Conservation (phyloP, 2,888 invertebrate species). For the Salpingus planirostris region DNA sequence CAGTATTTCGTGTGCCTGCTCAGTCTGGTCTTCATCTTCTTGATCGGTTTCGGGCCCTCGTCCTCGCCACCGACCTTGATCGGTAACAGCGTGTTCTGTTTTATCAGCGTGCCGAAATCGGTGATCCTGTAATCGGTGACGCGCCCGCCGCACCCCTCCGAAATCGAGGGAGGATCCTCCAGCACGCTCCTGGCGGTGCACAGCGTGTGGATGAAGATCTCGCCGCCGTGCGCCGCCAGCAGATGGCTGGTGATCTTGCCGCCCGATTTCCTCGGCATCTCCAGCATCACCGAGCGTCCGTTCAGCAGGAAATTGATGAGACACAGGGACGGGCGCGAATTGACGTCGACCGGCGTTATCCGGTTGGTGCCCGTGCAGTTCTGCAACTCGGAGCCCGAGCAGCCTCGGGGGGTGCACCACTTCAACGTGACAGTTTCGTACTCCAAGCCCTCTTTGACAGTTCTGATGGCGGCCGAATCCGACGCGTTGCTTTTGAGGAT, state of each 20-base stretch:
- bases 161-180: conserved; percentile 92
- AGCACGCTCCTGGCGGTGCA: conserved; percentile 73
- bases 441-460: conserved; percentile 63
- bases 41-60: conserved; percentile 47
- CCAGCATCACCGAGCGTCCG: conserved; percentile 85
- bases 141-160: conserved; percentile 88
- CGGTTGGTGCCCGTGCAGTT: conserved; percentile 79
- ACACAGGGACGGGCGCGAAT: conserved; percentile 93
- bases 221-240: conserved; percentile 88
- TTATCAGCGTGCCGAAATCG: conserved; percentile 85
- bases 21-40: conserved; percentile 59
- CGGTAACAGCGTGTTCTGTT: conserved; percentile 72
- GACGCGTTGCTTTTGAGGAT: conserved; percentile 56
- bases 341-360: conserved; percentile 93
- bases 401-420: conserved; percentile 95
- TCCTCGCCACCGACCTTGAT: conserved; percentile 43
- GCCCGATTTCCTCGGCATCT: conserved; percentile 78
- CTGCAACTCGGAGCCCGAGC: conserved; percentile 69
- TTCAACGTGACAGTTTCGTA: conserved; percentile 84
- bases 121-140: conserved; percentile 83
- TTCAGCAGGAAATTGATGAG: conserved; percentile 94
- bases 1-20: conserved; percentile 77
- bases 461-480: conserved; percentile 55
- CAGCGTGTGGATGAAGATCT: conserved; percentile 90
- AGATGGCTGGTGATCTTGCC: conserved; percentile 88